Percentiles rank a stretch among this genome's conserved stretches.
Evolutionary conservation across 2,113 vertebrate species (phyloP).

Genomic region (Pygoscelis antarcticus): DNA sequence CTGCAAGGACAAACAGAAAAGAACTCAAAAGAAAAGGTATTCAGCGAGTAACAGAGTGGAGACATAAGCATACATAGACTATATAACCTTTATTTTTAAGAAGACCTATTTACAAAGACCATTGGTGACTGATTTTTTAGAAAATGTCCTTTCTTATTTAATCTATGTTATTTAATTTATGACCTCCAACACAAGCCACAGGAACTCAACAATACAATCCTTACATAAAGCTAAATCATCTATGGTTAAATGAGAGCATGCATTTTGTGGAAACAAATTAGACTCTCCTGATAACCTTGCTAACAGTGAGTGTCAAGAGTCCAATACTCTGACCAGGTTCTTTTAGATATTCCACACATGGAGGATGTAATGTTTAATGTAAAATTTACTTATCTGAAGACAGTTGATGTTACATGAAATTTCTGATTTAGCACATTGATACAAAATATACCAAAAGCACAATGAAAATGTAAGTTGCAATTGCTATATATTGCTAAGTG

Average conservation of each 20-base stretch:
- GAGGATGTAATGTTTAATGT: neutral
- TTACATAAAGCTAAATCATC: neutral
- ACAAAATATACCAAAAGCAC: neutral
- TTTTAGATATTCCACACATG: neutral
- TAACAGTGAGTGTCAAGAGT: neutral
- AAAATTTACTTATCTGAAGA: neutral
- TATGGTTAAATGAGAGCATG: neutral
- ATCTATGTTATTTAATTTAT: neutral
- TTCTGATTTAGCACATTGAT: neutral
- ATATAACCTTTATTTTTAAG: neutral
- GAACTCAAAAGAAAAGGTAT: neutral
- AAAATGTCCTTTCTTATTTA: neutral
- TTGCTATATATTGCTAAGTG: too few relatives aligned
- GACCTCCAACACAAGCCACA: neutral
- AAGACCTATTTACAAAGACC: neutral
- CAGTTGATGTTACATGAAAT: neutral
- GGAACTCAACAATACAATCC: neutral
- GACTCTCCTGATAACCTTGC: neutral
- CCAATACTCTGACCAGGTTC: neutral
- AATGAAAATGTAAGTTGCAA: neutral
- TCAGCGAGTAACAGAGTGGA: fast-evolving
- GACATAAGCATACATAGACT: neutral
- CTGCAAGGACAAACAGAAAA: neutral
- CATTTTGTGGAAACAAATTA: neutral
- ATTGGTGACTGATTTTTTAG: neutral